Conservation (phyloP, 1,140 invertebrate genomes). For the Himalopsyche phryganea region DNA sequence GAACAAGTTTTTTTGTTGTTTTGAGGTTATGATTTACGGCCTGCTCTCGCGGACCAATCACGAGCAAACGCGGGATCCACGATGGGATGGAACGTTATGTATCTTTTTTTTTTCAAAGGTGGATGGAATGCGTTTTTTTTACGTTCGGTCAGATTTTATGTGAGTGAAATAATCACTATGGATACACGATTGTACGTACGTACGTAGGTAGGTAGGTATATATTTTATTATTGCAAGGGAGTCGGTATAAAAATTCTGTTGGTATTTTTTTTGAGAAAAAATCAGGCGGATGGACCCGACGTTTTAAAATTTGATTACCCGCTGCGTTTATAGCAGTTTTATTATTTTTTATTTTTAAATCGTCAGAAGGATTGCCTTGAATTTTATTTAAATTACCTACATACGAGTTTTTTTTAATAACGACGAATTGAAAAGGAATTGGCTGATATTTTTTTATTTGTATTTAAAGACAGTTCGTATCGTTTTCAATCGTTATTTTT, state of each 20-base stretch:
- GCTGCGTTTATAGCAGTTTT: constrained; percentile 29
- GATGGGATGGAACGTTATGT: constrained; percentile 32
- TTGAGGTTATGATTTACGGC: constrained; percentile 33
- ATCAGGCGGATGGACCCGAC: constrained; percentile 12
- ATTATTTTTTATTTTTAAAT: constrained; percentile 12
- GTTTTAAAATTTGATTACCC: constrained; percentile 28
- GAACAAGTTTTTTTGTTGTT: constrained; percentile 27
- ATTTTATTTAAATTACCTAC: too few relatives aligned
- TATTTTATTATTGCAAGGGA: constrained; percentile 28
- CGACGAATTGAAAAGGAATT: too few relatives aligned
- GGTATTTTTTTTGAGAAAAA: constrained; percentile 23
- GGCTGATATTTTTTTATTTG: too few relatives aligned
- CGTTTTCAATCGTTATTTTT: too few relatives aligned
- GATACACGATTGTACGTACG: constrained; percentile 8
- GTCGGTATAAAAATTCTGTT: constrained; percentile 6
- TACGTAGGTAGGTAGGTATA: background rate
- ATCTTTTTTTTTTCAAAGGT: constrained; percentile 28
- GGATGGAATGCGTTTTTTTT: constrained; percentile 35
- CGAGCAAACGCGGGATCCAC: constrained; percentile 25
- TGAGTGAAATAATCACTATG: constrained; percentile 30
- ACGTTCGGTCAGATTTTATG: constrained; percentile 34
- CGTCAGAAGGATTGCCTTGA: too few relatives aligned
- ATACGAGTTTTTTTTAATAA: too few relatives aligned
- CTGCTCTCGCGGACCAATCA: constrained; percentile 26
- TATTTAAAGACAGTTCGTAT: too few relatives aligned